Evolutionary conservation across 2,797 vertebrate genomes (phyloP).

Genomic region (Numenius phaeopus): DNA sequence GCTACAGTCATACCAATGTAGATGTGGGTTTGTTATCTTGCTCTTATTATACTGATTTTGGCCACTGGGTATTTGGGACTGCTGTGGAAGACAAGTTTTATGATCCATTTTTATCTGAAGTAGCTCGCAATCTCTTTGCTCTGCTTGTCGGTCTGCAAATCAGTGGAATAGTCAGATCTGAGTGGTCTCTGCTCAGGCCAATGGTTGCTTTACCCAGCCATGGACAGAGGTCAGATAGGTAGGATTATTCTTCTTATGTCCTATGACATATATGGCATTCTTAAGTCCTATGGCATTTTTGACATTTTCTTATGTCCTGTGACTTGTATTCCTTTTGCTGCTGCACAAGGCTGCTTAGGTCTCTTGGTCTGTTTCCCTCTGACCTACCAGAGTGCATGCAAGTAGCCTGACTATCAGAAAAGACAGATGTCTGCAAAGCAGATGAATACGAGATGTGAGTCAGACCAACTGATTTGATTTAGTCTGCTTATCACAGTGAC

Average conservation of each 20-base stretch:
- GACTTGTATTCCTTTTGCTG: neutral
- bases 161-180: neutral
- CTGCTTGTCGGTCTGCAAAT: neutral
- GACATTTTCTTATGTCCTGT: neutral
- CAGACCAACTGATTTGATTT: slow-evolving; percentile 14
- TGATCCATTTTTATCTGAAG: neutral
- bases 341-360: neutral
- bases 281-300: neutral
- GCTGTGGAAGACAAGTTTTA: neutral
- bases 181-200: neutral
- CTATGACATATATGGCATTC: neutral
- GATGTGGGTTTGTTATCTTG: neutral
- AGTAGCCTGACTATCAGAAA: neutral
- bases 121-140: neutral
- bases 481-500: neutral
- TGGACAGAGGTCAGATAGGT: neutral
- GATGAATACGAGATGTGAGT: neutral
- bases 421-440: neutral
- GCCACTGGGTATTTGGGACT: neutral
- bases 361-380: neutral
- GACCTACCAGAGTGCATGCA: neutral
- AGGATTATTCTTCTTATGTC: neutral
- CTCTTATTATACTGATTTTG: neutral
- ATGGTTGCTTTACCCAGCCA: neutral
- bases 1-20: neutral